Evolutionary conservation across 1,140 invertebrate genomes (phyloP).

Genomic region (Zaprionus lachaisei): DNA sequence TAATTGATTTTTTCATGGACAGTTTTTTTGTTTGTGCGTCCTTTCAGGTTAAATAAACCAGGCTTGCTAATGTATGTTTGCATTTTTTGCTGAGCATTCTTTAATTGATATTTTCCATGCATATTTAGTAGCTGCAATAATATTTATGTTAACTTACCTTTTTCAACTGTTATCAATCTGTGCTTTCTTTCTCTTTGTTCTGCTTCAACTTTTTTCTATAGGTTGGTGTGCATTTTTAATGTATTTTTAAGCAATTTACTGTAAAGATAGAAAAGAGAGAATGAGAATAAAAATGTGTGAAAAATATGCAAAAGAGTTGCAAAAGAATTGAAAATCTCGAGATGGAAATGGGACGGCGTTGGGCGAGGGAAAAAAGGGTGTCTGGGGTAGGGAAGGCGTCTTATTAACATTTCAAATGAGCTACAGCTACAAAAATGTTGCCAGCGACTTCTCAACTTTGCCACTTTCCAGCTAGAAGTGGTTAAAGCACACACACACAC

Average conservation of each 20-base stretch:
- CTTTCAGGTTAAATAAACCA: conserved; percentile 16
- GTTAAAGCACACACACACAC: not conserved
- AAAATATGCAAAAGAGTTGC: conserved; percentile 69
- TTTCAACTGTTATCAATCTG: conserved; percentile 31
- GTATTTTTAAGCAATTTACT: conserved; percentile 77
- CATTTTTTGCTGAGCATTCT: conserved; percentile 13
- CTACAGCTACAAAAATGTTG: conserved; percentile 26
- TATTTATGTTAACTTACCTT: conserved; percentile 71
- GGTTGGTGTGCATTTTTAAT: conserved; percentile 70
- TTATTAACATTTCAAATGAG: conserved; percentile 79
- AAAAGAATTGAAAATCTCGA: conserved; percentile 6
- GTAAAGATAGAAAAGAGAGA: conserved; percentile 47
- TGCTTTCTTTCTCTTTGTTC: conserved; percentile 24
- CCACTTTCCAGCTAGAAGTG: conserved; percentile 53
- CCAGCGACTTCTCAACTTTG: conserved; percentile 67
- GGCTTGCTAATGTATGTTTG: conserved; percentile 11
- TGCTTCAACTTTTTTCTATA: conserved; percentile 25
- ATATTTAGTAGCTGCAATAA: conserved; percentile 56
- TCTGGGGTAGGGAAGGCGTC: conserved; percentile 22
- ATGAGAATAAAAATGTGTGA: conserved; percentile 49
- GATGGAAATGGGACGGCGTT: conserved; percentile 12
- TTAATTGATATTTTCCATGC: conserved; percentile 57
- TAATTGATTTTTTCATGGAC: not conserved
- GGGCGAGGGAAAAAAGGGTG: not conserved
- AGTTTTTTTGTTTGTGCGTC: not conserved